Base-by-base conservation (phyloP, 2,888 invertebrate species). In the Hemaris fuciformis region DNA sequence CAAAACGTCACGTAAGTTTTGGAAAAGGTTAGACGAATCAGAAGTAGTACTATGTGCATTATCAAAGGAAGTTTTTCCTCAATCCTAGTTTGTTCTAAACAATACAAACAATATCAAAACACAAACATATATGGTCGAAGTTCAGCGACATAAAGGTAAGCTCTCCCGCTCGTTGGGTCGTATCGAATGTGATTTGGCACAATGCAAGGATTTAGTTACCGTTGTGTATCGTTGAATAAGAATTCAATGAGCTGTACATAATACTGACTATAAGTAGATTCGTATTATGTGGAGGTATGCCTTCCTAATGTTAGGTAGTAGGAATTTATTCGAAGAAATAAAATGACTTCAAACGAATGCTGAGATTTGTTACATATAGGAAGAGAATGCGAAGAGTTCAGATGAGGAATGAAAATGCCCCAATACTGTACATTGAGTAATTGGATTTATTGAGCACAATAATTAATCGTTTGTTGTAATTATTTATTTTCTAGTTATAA, bases 201-300 rank as follows among this genome's bases (percentile, higher is more conserved):
- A 63, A 63, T 34, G 59, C 62, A 62, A 53, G 53, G 31, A 53
- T 53, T 31, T 53, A 31, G 53, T 53, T 53, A 31, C 18, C 53
- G 8, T 18, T 8, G 27, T 18, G 27, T 31, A 25, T 18, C 31
- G 31, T 53, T 4, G 27, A 10, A 53, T 53, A 53, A 23, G 63
- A 66, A 64, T 62, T 23, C 46, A 62, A 56, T 56, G 62, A 62
- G 60, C 41, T 4, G 53, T 64, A 66, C 66, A 59, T 65, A 65
- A 66, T 60, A 58, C 48, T 48, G 1, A 48, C n/a, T 48, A 48
- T 46, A 46, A 43, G 20, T 45, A 22, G 10, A 10, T 13, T 15
- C 15, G 48, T 18, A 53, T 10, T 18, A 10, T 53, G 10, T 53
- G 18, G 8, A 10, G n/a, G n/a, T 18, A 18, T 7, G 15, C 0